Evolutionary conservation across 1,140 invertebrate genomes (phyloP).

Genomic region (Wiebesia pumilae): DNA sequence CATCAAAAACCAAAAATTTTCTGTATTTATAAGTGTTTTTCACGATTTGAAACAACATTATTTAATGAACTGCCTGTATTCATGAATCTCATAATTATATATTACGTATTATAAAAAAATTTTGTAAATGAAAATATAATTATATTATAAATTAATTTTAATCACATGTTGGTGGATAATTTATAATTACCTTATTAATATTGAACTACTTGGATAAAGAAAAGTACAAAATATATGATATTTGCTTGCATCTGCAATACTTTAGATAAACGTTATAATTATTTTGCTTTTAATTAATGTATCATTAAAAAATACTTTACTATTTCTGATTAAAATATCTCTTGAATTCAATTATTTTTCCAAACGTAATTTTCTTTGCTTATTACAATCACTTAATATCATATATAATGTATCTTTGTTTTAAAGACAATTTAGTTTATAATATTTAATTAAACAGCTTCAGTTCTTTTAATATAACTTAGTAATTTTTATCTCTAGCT

Average conservation of each 20-base stretch:
- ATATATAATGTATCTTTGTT: too few species aligned
- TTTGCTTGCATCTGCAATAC: not conserved
- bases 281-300: too few species aligned
- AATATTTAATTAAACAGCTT: too few species aligned
- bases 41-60: not conserved
- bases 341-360: too few species aligned
- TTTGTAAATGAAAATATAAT: slow-evolving; percentile 4
- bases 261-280: not conserved
- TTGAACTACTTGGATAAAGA: not conserved
- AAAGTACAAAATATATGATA: not conserved
- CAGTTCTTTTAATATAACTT: too few species aligned
- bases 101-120: not conserved
- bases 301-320: too few species aligned
- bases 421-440: too few species aligned
- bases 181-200: not conserved
- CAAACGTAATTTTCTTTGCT: too few species aligned
- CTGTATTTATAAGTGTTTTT: not conserved
- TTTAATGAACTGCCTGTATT: not conserved
- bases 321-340: too few species aligned
- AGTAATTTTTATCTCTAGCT: too few species aligned
- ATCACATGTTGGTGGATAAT: not conserved
- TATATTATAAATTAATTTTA: slow-evolving; percentile 13
- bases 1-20: slow-evolving; percentile 5
- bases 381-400: too few species aligned
- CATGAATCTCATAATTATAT: slow-evolving; percentile 11